Evolutionary conservation across 2,113 vertebrate genomes (phyloP), one percentile per base, ranked within the genome.

Genomic region (Callorhinus ursinus): DNA sequence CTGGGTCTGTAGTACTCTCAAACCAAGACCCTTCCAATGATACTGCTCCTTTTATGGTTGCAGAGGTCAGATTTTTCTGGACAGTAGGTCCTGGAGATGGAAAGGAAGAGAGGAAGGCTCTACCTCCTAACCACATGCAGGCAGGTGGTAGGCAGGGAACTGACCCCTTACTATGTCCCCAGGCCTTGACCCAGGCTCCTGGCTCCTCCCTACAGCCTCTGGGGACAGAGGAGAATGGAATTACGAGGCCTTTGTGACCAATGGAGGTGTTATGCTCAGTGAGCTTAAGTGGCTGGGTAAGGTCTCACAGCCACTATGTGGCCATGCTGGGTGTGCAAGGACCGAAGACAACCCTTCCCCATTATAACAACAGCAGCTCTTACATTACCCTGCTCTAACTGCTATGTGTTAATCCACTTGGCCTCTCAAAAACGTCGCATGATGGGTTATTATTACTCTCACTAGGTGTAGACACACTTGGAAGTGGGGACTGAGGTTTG

Each of bases 371-470:
- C 4, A 14, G 7, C 18, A 42, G 18, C n/a, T 4, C 2, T 69
- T 42, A 33, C 0, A 0, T 2, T 19, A 63, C n/a, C 4, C 63
- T 42, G 77, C 21, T 49, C 67, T 31, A 49, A 33, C 36, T n/a
- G 19, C n/a, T 2, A 0, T 42, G 24, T 22, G 7, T 10, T 81
- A 13, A 26, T 33, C 24, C 24, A 33, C 9, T 24, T 2, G 1
- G 19, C 42, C 46, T 49, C 67, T 49, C 67, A 28, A 49, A 39
- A 72, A 8, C 15, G 10, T 28, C 10, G 6, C 3, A 81, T 4
- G 39, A 31, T 74, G 42, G 39, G 13, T 9, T n/a, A 46, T 61
- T 36, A 74, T 26, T 28, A 49, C 55, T 19, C 4, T 14, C 0
- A 1, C 36, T 36, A 31, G 53, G 31, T 42, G 6, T 42, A 39